Evolutionary conservation across 2,888 invertebrate genomes (phyloP).

Genomic region (Lysandra bellargus): DNA sequence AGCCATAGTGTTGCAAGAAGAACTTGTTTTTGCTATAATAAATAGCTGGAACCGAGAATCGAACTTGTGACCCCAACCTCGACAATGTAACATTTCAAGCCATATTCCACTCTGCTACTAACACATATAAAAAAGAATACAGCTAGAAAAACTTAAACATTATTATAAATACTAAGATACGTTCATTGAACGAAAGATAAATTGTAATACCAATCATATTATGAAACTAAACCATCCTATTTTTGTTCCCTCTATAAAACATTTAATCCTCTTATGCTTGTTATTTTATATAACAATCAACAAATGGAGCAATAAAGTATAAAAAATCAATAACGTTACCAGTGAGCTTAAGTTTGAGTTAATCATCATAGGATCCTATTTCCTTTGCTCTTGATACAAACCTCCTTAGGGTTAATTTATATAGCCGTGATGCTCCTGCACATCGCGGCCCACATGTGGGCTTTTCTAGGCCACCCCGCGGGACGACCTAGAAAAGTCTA

Average conservation of each 20-base stretch:
- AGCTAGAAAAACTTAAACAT: too few relatives aligned
- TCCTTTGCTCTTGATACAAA: neutral
- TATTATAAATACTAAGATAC: too few relatives aligned
- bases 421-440: too few relatives aligned
- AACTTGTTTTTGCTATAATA: neutral
- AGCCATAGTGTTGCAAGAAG: neutral
- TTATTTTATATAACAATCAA: constrained; percentile 15
- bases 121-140: too few relatives aligned
- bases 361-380: neutral
- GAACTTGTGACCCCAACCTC: too few relatives aligned
- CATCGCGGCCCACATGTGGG: too few relatives aligned
- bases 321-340: constrained; percentile 8
- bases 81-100: too few relatives aligned
- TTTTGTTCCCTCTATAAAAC: neutral
- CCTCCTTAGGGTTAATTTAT: neutral
- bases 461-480: too few relatives aligned
- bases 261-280: constrained; percentile 19
- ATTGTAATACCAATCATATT: neutral
- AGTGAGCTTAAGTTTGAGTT: neutral
- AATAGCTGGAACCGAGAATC: too few relatives aligned
- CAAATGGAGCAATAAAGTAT: neutral
- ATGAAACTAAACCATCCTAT: neutral
- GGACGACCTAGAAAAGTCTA: too few relatives aligned
- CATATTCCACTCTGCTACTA: too few relatives aligned
- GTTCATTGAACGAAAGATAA: neutral